Percentiles rank a stretch among this genome's conserved stretches.
Evolutionary conservation across 2,888 invertebrate species (phyloP).

Genomic region (Argyresthia goedartella): DNA sequence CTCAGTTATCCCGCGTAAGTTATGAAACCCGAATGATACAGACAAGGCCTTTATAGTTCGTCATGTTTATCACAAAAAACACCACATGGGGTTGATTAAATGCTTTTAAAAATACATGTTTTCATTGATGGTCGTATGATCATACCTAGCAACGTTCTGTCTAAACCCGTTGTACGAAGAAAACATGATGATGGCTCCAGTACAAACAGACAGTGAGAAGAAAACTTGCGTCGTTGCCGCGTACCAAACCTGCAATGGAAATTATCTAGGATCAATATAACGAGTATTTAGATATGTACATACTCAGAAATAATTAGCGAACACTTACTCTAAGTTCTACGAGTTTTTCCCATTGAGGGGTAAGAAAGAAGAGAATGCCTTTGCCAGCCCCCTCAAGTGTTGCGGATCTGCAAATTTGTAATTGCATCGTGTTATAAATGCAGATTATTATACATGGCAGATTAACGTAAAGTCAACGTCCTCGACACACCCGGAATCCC

Average conservation of each 20-base stretch:
- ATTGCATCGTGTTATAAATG: no score
- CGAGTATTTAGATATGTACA: no score
- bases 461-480: no score
- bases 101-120: neutral
- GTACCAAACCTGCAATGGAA: conserved; percentile 75
- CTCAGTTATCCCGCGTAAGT: no score
- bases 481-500: no score
- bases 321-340: conserved; percentile 74
- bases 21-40: no score
- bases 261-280: neutral
- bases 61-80: no score
- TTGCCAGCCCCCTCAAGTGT: conserved; percentile 76
- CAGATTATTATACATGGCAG: no score
- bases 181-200: conserved; percentile 81
- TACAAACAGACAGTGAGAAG: conserved; percentile 81
- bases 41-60: no score
- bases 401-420: conserved; percentile 48
- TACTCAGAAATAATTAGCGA: no score
- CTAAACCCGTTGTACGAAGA: conserved; percentile 81
- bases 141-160: conserved; percentile 77
- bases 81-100: no score
- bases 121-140: neutral
- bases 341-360: conserved; percentile 83
- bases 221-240: conserved; percentile 85
- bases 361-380: conserved; percentile 82